Evolutionary conservation across 2,797 vertebrate species (phyloP).

Genomic region (Manis pentadactyla): DNA sequence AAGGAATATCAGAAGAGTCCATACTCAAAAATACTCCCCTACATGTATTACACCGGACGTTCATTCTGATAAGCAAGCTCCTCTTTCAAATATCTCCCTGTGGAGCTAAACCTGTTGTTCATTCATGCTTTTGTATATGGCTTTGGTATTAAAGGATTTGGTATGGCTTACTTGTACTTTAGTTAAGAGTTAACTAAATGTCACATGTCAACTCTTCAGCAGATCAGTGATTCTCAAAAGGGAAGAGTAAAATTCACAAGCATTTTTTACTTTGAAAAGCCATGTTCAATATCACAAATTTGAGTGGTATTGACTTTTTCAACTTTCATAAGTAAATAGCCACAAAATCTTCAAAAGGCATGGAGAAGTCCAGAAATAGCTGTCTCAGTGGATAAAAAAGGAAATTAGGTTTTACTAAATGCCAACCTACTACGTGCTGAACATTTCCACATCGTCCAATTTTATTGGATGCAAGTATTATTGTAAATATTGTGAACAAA

Average conservation of each 20-base stretch:
- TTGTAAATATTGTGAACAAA: background rate
- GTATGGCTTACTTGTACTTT: background rate
- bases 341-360: background rate
- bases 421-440: background rate
- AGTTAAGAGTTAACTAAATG: background rate
- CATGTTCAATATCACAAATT: background rate
- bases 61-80: slow-evolving; percentile 46
- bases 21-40: slow-evolving; percentile 17
- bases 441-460: background rate
- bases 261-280: slow-evolving; percentile 21
- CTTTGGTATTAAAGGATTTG: slow-evolving; percentile 4
- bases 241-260: slow-evolving; percentile 43
- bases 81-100: slow-evolving; percentile 52
- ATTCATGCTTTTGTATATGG: slow-evolving; percentile 4
- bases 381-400: background rate
- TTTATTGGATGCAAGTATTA: background rate
- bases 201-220: background rate
- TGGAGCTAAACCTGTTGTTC: slow-evolving; percentile 43
- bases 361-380: background rate
- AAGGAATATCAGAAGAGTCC: background rate
- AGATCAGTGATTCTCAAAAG: slow-evolving; percentile 51
- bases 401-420: slow-evolving; percentile 24
- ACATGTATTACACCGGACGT: background rate
- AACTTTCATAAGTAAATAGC: slow-evolving; percentile 31
- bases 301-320: background rate